Evolutionary conservation across 2,113 vertebrate species (phyloP), one percentile per base, ranked within the genome.

Genomic region (Larimichthys polyactis): DNA sequence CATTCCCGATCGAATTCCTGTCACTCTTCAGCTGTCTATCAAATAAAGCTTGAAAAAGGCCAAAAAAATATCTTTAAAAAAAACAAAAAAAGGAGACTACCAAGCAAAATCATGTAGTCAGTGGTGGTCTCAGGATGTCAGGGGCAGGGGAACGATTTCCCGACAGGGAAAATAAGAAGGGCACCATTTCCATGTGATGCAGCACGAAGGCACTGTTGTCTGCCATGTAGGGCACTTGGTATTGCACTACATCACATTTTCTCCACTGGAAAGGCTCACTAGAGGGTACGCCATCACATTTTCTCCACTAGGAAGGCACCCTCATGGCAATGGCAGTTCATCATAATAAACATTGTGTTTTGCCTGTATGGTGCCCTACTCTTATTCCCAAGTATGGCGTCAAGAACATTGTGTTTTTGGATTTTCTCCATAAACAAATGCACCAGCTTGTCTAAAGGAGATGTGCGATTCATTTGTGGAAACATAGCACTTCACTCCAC

Each of bases 381-480:
- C 2, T 64, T 64, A 66, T 68, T 14, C 65, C 27, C 44, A 71
- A 79, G 72, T 71, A 52, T 52, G 49, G 51, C 71, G 67, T 48
- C 14, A 69, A 72, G 71, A 80, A 75, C 67, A 68, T 58, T 48
- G 19, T 75, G 51, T 62, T 83, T 80, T 66, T 77, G 72, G 87
- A 79, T 75, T 51, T 27, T 36, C 40, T 81, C 57, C 17, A 66
- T 82, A 83, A 84, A 71, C 82, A 90, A 91, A 89, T 75, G 36
- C 3, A 73, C 32, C 51, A 22, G 32, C 43, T 60, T 71, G 55
- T 79, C 63, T 29, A 19, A 24, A 55, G 63, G 63, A 79, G 71
- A 68, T 49, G 43, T 62, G 32, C 27, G 29, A 83, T 79, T 85
- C 0, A 43, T 87, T 80, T 87, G 66, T 81, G 80, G 43, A 64